Evolutionary conservation across 2,113 vertebrate genomes (phyloP), one percentile per base, ranked within the genome.

Genomic region (Epinephelus fuscoguttatus): DNA sequence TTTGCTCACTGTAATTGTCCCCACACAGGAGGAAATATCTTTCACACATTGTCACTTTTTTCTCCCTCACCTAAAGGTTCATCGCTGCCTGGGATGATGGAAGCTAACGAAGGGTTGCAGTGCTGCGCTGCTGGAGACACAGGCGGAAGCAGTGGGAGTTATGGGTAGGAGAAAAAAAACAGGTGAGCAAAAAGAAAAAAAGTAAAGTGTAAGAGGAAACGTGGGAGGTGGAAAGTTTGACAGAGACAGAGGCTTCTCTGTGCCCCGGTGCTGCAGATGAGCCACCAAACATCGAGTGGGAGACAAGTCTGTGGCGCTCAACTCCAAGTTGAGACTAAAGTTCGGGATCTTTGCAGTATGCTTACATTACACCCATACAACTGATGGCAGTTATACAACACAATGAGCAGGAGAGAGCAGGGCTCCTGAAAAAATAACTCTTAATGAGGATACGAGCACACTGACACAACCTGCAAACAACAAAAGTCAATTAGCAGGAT

Each of bases 41-140:
- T 56, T 79, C 63, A 81, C 79, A 70, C 68, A 25, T 70, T 84
- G 79, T 78, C 80, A 88, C 74, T 62, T 68, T 64, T 45, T 80
- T 47, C 64, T 30, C 53, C 15, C 57, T 37, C 18, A 84, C 37
- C 79, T 81, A 67, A 25, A 71, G 63, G 17, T 59, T 67, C 15
- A 53, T 55, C 0, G 15, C 82, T 75, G 78, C 75, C 75, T 40
- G 78, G 57, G 45, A 82, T 88, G 89, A 91, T 85, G 84, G 88
- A 84, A 86, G 78, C 80, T 92, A 93, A 93, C 89, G 84, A 92
- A 88, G 78, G 89, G 88, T 88, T 61, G 63, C 55, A 25, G 37
- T 5, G 69, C 52, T 66, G 82, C 1, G 3, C 45, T 80, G 49
- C 75, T 50, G 71, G 74, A 85, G 70, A 70, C 6, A 7, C n/a